Evolutionary conservation across 2,797 vertebrate genomes (phyloP).

Genomic region (Tiaroga cobitis): DNA sequence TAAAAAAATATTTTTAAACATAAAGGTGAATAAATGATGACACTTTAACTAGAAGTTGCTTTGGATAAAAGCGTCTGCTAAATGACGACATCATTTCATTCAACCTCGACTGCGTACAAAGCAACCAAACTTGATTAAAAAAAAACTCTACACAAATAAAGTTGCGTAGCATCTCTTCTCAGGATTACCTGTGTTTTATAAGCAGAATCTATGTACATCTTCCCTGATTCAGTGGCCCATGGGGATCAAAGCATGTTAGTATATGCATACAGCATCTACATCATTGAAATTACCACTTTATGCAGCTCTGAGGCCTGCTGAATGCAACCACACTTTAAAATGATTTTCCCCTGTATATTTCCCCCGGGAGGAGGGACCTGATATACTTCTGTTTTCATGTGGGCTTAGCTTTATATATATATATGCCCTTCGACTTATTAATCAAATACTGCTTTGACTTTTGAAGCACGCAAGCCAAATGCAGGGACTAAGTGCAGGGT

Average conservation of each 20-base stretch:
- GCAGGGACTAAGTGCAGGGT: not conserved
- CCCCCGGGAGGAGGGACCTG: constrained; percentile 63
- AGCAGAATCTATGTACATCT: constrained; percentile 18
- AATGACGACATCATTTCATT: not conserved
- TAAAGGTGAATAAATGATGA: not conserved
- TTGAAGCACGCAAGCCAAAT: not conserved
- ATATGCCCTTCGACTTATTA: not conserved
- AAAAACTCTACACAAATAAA: not conserved
- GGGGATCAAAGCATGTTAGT: not conserved
- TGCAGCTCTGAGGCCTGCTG: constrained; percentile 73
- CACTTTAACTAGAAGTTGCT: not conserved
- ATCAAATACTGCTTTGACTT: constrained; percentile 2
- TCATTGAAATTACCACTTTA: constrained; percentile 73
- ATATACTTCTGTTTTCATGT: constrained; percentile 73
- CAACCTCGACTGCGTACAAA: not conserved
- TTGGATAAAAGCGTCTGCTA: not conserved
- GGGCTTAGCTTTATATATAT: not conserved
- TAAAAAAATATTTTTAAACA: not conserved
- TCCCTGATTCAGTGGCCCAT: not conserved
- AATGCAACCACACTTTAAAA: constrained; percentile 74
- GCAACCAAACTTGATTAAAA: not conserved
- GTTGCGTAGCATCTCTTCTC: not conserved
- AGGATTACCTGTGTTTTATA: constrained; percentile 1
- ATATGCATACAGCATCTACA: constrained; percentile 74
- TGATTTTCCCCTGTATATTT: constrained; percentile 71